Conservation (phyloP, 2,888 invertebrate species). For the Podotricha telesiphe region DNA sequence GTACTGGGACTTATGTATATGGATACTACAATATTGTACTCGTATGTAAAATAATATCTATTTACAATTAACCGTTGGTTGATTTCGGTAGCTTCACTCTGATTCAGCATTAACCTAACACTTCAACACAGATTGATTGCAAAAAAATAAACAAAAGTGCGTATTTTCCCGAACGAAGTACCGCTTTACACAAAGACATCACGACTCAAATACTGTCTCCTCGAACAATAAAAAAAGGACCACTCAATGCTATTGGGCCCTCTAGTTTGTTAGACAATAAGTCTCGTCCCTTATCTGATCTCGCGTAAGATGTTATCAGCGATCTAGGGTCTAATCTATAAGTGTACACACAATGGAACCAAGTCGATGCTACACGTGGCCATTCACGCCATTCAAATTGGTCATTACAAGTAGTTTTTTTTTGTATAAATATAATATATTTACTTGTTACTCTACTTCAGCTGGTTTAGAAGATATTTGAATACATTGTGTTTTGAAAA, state of each 20-base stretch:
- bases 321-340: conserved; percentile 59
- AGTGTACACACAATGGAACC: conserved; percentile 63
- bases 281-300: conserved; percentile 59
- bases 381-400: conserved; percentile 66
- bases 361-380: conserved; percentile 64
- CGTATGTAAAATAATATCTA: neutral
- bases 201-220: conserved; percentile 50
- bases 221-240: conserved; percentile 36
- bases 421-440: conserved; percentile 50
- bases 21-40: neutral
- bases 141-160: conserved; percentile 19
- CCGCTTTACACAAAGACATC: conserved; percentile 60
- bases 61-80: neutral
- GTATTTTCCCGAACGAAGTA: conserved; percentile 32
- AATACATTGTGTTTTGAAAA: neutral
- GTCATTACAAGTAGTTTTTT: conserved; percentile 47
- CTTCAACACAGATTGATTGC: conserved; percentile 12
- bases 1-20: too few relatives aligned
- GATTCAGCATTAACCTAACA: conserved; percentile 14
- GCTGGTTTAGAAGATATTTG: neutral
- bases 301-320: conserved; percentile 65
- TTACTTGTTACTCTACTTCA: conserved; percentile 13
- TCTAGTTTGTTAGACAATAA: conserved; percentile 52
- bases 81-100: neutral
- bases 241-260: conserved; percentile 56